These are phyloP conservation scores for Zaprionus camerounensis DNA, from an alignment of 1,140 invertebrate species.

Conservation along the genomic window DNA sequence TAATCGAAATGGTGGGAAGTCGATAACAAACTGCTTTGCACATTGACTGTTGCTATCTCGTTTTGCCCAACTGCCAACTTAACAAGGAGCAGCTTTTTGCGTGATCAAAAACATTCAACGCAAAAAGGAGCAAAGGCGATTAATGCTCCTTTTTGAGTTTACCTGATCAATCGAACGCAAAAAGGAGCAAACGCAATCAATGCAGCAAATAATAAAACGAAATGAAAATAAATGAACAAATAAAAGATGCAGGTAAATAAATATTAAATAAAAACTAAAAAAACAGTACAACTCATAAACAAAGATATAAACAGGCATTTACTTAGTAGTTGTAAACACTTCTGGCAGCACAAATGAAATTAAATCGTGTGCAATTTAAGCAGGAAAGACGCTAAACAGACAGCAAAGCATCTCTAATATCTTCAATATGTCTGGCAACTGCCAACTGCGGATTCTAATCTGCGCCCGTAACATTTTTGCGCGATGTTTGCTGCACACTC, in stretches of 20 bases:
- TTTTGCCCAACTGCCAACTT: too few species aligned
- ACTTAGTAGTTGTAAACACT: background rate
- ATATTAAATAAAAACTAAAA: background rate
- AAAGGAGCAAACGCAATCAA: background rate
- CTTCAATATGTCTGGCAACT: conserved; percentile 19
- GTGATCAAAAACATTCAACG: background rate
- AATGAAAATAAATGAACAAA: background rate
- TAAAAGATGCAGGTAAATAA: background rate
- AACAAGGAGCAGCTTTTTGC: background rate
- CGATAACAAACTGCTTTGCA: too few species aligned
- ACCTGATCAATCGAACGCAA: background rate
- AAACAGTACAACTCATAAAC: background rate
- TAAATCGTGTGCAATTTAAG: conserved; percentile 5
- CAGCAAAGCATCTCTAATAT: conserved; percentile 10
- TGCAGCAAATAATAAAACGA: background rate
- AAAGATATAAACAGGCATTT: background rate
- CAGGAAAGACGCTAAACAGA: conserved; percentile 6
- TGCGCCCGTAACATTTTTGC: conserved; percentile 19
- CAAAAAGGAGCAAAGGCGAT: background rate
- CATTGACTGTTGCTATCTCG: too few species aligned
- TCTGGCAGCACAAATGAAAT: background rate
- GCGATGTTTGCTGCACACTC: conserved; percentile 12
- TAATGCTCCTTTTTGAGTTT: background rate
- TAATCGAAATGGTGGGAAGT: background rate
- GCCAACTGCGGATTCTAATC: conserved; percentile 19